Evolutionary conservation across 1,140 invertebrate genomes (phyloP), one percentile per base, ranked within the genome.

Genomic region (Trichonephila inaurata): DNA sequence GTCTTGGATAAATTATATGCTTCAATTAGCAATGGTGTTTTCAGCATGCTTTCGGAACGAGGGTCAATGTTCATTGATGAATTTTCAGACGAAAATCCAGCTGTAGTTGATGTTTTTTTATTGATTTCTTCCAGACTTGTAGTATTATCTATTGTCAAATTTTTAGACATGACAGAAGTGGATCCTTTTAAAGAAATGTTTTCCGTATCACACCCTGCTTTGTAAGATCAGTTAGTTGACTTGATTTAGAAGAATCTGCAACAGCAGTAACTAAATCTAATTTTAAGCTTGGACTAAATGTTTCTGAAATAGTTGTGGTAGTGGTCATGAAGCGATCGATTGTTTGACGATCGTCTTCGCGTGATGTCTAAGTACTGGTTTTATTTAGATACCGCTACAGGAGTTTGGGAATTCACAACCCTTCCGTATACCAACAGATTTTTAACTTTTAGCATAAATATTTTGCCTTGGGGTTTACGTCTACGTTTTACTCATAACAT

Each of bases 1-100:
- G 62, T 87, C 72, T 87, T 92, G 5, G 91, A 85, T 69, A 92
- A 24, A 87, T 92, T 83, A 14, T 92, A 69, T 12, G 64, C 64
- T 16, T 89, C 62, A 18, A 89, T 21, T n/a, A 66, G 44, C 16
- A 66, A 28, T n/a, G 88, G 64, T 24, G 44, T 77, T 24, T 58
- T 89, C 40, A 66, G n/a, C 58, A 69, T 72, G 44, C 24, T 72
- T 72, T 89, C 61, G 28, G 88, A 72, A 64, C 24, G 60, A 40
- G 60, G 24, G 0, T 88, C 60, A 40, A 16, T 33, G 19, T n/a
- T n/a, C 28, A 61, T 61, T 10, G 28, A 24, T 33, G 77, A 40
- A 8, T 82, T 40, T 18, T 40, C 77, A 44, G 44, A 51, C 24
- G n/a, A 69, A 24, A 69, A 69, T 69, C n/a, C 12, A 14, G 3